These are phyloP conservation scores for Trissonchulus sp. DNA, from an alignment of 2,888 invertebrate genomes.

Conservation along the genomic window DNA sequence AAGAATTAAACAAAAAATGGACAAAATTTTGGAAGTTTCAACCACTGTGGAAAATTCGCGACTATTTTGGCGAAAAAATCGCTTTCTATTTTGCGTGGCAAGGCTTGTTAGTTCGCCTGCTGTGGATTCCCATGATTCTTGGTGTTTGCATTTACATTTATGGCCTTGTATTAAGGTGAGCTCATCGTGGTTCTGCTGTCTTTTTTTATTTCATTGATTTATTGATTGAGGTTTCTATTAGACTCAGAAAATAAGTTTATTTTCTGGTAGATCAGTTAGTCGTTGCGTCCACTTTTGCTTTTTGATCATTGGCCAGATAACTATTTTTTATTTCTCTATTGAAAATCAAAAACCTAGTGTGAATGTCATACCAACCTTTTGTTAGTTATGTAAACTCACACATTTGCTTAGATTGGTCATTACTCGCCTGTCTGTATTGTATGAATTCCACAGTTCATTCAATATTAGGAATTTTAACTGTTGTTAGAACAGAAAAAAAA, in stretches of 20 bases:
- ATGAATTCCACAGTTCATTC: too few species aligned
- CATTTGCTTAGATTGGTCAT: too few species aligned
- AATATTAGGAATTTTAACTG: too few species aligned
- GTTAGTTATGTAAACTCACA: too few species aligned
- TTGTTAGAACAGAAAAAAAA: too few species aligned
- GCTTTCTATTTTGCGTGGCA: slow-evolving; percentile 57
- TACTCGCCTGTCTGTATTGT: too few species aligned
- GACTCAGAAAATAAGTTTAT: neutral
- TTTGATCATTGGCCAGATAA: too few species aligned
- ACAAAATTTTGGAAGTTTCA: slow-evolving; percentile 50
- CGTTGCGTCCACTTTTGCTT: too few species aligned
- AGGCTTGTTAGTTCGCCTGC: slow-evolving; percentile 52
- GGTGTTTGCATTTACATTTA: slow-evolving; percentile 52
- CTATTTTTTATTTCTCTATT: too few species aligned
- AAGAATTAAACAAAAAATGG: slow-evolving; percentile 49
- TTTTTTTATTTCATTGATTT: neutral
- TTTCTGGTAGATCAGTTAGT: too few species aligned
- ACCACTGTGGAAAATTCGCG: slow-evolving; percentile 54
- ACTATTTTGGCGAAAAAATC: slow-evolving; percentile 57
- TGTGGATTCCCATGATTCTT: slow-evolving; percentile 54
- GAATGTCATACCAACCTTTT: too few species aligned
- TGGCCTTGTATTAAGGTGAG: slow-evolving; percentile 51
- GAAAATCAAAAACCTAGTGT: too few species aligned
- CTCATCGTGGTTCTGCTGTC: neutral
- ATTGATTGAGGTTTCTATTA: neutral